Evolutionary conservation across 2,113 vertebrate genomes (phyloP), one percentile per base, ranked within the genome.

Genomic region (Melanotaenia duboulayi): DNA sequence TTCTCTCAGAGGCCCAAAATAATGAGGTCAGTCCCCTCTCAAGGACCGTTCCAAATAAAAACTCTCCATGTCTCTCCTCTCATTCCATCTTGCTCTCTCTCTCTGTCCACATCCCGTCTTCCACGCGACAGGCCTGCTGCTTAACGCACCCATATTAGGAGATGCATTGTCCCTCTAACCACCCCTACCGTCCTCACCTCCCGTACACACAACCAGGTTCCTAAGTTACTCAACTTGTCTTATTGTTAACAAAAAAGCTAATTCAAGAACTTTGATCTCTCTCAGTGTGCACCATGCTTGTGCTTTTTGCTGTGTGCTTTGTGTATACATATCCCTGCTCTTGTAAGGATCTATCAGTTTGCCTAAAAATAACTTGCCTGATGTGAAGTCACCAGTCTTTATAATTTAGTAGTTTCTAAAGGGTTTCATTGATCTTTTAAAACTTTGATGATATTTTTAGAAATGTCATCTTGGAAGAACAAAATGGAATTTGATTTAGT

Each of bases 21-120:
- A 92, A 91, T 84, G 88, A 92, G 89, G 89, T 87, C 86, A 87
- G 83, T 90, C 81, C 83, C 89, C 85, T 92, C 91, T 92, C 81
- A 89, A 90, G 90, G 84, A 86, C 85, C 78, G 72, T 78, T 89
- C 89, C 87, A 90, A 85, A 91, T 83, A 91, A 87, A 90, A 82
- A 28, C 72, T 64, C 78, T 74, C 63, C 65, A 67, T 71, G 59
- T 84, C 75, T 84, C 74, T 78, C 48, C 71, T 78, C 72, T 76
- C 74, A 64, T 82, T 85, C 86, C 81, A 67, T 62, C 58, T 69
- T 19, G 22, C 73, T 68, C 74, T 81, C 84, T 89, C 84, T 68
- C 71, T 82, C 69, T 3, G 63, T 87, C 81, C 68, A 76, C 84
- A 77, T 89, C 87, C 83, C 19, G 54, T 89, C 83, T 78, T 91